These are phyloP conservation scores for Heliconius eleuchia DNA, from an alignment of 1,140 invertebrate species.

Conservation along the genomic window DNA sequence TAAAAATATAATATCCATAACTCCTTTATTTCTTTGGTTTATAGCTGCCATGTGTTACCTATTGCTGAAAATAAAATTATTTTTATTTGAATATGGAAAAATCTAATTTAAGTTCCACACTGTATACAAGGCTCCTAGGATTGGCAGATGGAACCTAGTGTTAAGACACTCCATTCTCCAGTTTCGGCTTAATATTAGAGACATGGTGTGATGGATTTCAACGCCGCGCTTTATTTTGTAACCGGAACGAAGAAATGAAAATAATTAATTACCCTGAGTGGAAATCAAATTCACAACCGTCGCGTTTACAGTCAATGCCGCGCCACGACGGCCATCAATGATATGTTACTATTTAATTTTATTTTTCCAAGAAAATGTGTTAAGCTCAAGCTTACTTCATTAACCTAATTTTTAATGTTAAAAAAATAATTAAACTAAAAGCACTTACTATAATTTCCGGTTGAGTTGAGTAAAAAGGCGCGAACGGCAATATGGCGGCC, in stretches of 20 bases:
- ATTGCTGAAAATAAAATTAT: not conserved
- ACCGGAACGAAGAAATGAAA: too few relatives aligned
- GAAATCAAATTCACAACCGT: too few relatives aligned
- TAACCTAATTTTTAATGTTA: conserved; percentile 13
- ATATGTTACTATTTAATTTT: not conserved
- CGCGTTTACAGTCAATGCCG: too few relatives aligned
- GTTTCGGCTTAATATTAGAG: too few relatives aligned
- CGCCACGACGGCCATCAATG: too few relatives aligned
- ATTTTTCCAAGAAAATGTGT: not conserved
- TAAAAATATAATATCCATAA: conserved; percentile 18
- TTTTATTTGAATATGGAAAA: not conserved
- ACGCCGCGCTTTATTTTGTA: too few relatives aligned
- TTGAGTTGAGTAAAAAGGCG: conserved; percentile 12
- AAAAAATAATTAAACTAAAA: conserved; percentile 16
- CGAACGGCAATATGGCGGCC: conserved; percentile 2
- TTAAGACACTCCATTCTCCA: too few relatives aligned
- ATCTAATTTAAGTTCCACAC: not conserved
- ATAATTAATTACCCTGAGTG: too few relatives aligned
- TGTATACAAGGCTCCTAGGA: not conserved
- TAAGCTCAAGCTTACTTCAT: conserved; percentile 9
- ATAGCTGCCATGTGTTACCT: conserved; percentile 1
- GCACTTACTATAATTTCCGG: conserved; percentile 25
- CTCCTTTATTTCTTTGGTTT: conserved; percentile 6
- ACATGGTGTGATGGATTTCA: too few relatives aligned
- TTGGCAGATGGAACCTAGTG: too few relatives aligned